These are phyloP conservation scores for Mesorhabditis sp. DNA, from an alignment of 2,888 invertebrate species.

Conservation along the genomic window DNA sequence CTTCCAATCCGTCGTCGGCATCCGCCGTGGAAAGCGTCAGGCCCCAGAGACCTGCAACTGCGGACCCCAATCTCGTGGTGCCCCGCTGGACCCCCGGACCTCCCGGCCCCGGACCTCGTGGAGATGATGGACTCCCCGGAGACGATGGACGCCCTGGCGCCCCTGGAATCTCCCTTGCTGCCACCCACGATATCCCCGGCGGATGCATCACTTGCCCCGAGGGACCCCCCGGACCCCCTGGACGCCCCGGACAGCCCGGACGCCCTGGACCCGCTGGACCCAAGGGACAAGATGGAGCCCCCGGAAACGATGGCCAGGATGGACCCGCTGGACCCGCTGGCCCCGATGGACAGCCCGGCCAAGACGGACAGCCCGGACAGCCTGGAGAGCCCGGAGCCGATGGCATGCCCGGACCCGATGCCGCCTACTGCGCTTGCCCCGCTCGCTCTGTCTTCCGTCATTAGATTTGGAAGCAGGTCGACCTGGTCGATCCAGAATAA, in stretches of 20 bases:
- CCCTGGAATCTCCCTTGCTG: conserved; percentile 36
- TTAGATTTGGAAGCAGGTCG: not conserved
- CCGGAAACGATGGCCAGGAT: conserved; percentile 9
- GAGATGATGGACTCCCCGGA: conserved; percentile 37
- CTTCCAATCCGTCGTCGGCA: conserved; percentile 37
- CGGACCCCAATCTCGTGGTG: conserved; percentile 37
- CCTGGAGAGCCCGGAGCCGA: conserved; percentile 26
- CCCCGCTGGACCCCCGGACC: conserved; percentile 47
- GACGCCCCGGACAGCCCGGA: conserved; percentile 36
- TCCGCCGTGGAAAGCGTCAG: conserved; percentile 30
- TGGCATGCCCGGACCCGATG: conserved; percentile 37
- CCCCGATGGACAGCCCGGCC: conserved; percentile 3
- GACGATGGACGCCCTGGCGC: conserved; percentile 40
- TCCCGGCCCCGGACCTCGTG: conserved; percentile 35
- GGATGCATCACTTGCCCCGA: conserved; percentile 32
- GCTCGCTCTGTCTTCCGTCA: conserved; percentile 1
- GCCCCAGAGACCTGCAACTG: conserved; percentile 40
- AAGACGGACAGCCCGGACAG: not conserved
- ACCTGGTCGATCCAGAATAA: no score
- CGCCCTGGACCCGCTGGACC: conserved; percentile 31
- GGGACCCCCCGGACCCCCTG: conserved; percentile 33
- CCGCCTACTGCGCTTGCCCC: conserved; percentile 37
- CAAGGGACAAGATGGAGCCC: conserved; percentile 8
- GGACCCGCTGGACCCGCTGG: not conserved
- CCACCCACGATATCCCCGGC: conserved; percentile 43